Percentiles rank a stretch among this genome's conserved stretches.
Evolutionary conservation across 2,888 invertebrate genomes (phyloP).

Genomic region (Drosophila diplacantha): DNA sequence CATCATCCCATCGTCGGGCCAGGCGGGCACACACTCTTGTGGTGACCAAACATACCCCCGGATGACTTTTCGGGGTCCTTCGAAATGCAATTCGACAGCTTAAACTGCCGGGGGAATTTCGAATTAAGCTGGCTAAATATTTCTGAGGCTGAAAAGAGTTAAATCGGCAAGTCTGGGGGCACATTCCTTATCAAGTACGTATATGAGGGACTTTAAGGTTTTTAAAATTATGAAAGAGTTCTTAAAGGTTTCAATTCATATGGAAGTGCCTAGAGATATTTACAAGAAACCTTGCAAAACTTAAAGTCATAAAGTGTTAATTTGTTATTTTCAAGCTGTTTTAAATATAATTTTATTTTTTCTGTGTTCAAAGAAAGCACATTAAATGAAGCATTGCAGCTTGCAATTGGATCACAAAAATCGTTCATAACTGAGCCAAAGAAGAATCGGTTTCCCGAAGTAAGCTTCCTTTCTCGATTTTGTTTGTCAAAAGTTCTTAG

Average conservation of each 20-base stretch:
- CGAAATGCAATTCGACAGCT: constrained; percentile 28
- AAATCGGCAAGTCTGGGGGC: neutral
- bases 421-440: too few species aligned
- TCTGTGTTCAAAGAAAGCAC: too few species aligned
- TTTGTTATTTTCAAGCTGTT: neutral
- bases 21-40: constrained; percentile 19
- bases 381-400: too few species aligned
- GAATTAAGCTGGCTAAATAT: constrained; percentile 10
- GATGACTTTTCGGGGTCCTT: constrained; percentile 19
- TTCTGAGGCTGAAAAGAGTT: constrained; percentile 7
- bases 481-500: neutral
- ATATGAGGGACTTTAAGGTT: constrained; percentile 1
- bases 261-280: too few species aligned
- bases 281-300: too few species aligned
- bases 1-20: constrained; percentile 9
- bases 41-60: constrained; percentile 17
- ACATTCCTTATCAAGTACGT: neutral
- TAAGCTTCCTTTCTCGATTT: too few species aligned
- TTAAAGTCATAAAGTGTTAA: neutral
- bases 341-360: neutral
- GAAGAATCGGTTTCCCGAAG: too few species aligned
- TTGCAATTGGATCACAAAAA: too few species aligned
- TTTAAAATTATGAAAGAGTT: neutral
- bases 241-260: neutral
- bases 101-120: constrained; percentile 25